Evolutionary conservation across 2,113 vertebrate species (phyloP), one percentile per base, ranked within the genome.

Genomic region (Chamaetylas fuelleborni): DNA sequence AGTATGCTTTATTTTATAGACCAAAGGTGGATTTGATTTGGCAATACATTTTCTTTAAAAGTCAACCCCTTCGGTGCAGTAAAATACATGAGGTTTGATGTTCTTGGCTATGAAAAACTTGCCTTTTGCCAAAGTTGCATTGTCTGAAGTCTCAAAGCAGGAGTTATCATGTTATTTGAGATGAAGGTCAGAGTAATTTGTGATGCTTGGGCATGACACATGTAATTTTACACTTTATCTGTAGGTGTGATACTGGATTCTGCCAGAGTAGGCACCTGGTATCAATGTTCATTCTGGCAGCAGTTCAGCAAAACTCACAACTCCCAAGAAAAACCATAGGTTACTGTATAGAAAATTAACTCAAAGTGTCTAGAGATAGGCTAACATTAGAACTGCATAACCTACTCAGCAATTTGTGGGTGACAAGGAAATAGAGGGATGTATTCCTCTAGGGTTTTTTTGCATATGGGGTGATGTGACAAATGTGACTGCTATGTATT

Each of bases 111-210:
- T 65, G 53, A 95, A 95, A 97, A 88, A 19, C 84, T 96, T 97
- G 91, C 69, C 56, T 97, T 97, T 97, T 97, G 97, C 97, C 96
- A 96, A 95, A 66, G 51, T 45, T 97, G 86, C 73, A 50, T 88
- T 96, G 94, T 97, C 95, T 98, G 89, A 97, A 97, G 93, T 97
- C 97, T 97, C 97, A 95, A 93, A 98, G 93, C 95, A 92, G 97
- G 95, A 97, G 97, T 98, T 97, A 97, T 94, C 96, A 92, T 93
- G 96, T 97, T 97, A 98, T 96, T 97, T 97, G 97, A 98, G 97
- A 98, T 95, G 97, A 96, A 96, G 93, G 47, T 78, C 73, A 97
- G 91, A 98, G 92, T 96, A 97, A 97, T 97, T 97, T 97, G 96
- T 92, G 92, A 94, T 91, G 92, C 92, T 97, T 92, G 57, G 90